Conservation (phyloP, 2,113 vertebrate species). For the Setophaga coronata region DNA sequence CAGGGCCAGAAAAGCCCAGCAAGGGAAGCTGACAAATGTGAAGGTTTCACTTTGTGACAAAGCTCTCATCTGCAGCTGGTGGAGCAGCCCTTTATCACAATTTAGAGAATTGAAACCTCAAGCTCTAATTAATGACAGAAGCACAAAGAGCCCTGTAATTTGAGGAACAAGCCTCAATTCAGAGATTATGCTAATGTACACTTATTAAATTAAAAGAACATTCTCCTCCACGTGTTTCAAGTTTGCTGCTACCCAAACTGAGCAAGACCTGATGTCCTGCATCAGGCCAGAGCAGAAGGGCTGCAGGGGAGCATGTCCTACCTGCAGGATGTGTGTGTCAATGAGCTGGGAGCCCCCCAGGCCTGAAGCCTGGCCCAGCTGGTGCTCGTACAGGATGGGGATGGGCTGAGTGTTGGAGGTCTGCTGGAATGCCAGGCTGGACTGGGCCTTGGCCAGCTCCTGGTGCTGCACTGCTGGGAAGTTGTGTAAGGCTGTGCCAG, state of each 20-base stretch:
- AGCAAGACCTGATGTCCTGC: neutral
- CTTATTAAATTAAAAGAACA: neutral
- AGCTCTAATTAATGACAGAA: neutral
- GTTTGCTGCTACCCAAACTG: neutral
- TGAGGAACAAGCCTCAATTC: neutral
- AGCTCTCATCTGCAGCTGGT: neutral
- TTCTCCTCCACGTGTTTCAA: neutral
- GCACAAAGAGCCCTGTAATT: neutral
- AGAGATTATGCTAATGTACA: neutral
- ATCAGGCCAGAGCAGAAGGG: neutral
- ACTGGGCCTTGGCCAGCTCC: slow-evolving; percentile 93
- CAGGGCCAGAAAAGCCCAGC: neutral
- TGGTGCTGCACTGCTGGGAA: slow-evolving; percentile 91
- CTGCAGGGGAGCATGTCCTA: slow-evolving; percentile 41
- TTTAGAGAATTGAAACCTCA: neutral
- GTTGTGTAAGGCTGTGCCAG: slow-evolving; percentile 92
- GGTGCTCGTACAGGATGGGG: slow-evolving; percentile 96
- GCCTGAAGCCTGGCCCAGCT: slow-evolving; percentile 92
- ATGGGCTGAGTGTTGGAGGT: slow-evolving; percentile 94
- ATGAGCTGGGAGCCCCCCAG: slow-evolving; percentile 94
- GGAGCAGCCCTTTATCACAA: neutral
- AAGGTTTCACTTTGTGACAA: neutral
- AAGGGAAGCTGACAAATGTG: neutral
- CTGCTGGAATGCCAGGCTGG: slow-evolving; percentile 92
- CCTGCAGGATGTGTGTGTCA: slow-evolving; percentile 95